Percentiles rank a stretch among this genome's conserved stretches.
These are phyloP conservation scores for Gymnorhina tibicen DNA, from an alignment of 2,113 vertebrate genomes.

Conservation along the genomic window DNA sequence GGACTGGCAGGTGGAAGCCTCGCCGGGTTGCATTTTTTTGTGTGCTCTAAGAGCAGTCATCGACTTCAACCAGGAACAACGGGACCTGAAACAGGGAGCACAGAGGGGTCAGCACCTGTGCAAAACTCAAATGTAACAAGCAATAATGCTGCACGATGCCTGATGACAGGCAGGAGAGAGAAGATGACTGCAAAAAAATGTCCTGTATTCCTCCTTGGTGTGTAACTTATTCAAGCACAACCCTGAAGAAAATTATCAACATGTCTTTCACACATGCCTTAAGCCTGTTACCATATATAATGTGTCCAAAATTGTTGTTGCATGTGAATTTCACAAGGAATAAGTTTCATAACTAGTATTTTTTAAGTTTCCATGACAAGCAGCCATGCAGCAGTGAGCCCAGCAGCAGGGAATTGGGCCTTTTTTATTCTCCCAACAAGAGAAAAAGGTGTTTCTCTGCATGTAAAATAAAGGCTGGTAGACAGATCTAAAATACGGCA, in stretches of 20 bases:
- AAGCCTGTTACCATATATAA: not conserved
- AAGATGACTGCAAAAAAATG: accelerated
- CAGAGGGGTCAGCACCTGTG: not conserved
- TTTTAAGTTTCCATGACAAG: not conserved
- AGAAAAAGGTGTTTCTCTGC: not conserved
- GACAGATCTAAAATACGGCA: not conserved
- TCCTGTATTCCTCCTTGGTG: not conserved
- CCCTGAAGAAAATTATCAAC: not conserved
- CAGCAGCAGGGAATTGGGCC: not conserved
- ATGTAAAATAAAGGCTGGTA: not conserved
- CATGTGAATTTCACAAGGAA: not conserved
- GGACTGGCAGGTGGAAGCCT: not conserved
- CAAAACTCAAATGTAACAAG: not conserved
- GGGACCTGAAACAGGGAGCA: not conserved
- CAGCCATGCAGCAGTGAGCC: not conserved
- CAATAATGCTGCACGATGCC: not conserved
- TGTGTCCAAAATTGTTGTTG: not conserved
- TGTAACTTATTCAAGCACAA: not conserved
- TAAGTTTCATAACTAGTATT: not conserved
- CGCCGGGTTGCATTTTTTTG: not conserved
- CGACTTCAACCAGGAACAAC: not conserved
- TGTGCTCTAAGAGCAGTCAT: not conserved
- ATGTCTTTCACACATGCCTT: not conserved
- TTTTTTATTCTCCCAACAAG: not conserved
- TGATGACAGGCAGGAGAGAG: not conserved